Evolutionary conservation across 2,113 vertebrate species (phyloP).

Genomic region (Telmatochromis bifrenatus): DNA sequence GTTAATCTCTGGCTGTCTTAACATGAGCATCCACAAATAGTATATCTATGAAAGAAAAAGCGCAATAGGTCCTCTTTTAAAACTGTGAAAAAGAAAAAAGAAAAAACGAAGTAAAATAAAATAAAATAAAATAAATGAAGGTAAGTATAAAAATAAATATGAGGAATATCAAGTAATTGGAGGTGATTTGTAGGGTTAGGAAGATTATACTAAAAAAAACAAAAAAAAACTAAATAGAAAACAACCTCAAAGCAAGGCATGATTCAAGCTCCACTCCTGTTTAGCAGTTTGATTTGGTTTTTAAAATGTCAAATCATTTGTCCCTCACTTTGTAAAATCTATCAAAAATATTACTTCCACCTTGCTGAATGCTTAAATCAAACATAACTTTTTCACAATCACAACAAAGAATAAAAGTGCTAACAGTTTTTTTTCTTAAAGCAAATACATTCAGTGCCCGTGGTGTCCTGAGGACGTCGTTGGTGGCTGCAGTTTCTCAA

Average conservation of each 20-base stretch:
- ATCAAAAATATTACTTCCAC: background rate
- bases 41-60: background rate
- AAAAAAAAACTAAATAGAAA: background rate
- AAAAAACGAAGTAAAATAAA: fast-evolving
- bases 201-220: background rate
- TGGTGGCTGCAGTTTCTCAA: slow-evolving; percentile 77
- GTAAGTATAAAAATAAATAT: background rate
- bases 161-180: background rate
- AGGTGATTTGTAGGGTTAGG: background rate
- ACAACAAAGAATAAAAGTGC: background rate
- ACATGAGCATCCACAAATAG: background rate
- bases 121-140: background rate
- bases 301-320: background rate
- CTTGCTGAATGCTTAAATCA: background rate
- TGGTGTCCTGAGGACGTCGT: slow-evolving; percentile 13
- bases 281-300: background rate
- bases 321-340: background rate
- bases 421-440: background rate
- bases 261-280: background rate
- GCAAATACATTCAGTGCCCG: slow-evolving; percentile 25
- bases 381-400: background rate
- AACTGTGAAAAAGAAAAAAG: background rate
- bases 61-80: background rate
- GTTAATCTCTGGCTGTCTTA: background rate
- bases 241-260: background rate